A percentile compares a stretch with the other conserved stretches of the same genome.
Conservation (phyloP, 2,113 vertebrate genomes). For the Ptychochromis oligacanthus region DNA sequence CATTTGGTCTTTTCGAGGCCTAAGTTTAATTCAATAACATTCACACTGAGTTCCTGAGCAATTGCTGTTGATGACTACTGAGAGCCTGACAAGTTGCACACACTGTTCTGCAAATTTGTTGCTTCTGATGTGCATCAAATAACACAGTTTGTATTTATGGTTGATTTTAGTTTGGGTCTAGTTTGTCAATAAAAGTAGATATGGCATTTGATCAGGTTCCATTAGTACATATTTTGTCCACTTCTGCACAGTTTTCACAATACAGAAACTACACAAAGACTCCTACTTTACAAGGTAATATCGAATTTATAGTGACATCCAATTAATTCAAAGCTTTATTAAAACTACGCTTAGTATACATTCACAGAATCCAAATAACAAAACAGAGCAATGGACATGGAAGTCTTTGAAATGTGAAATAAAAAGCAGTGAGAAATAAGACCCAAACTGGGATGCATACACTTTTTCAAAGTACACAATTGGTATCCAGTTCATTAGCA, state of each 20-base stretch:
- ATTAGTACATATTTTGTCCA: neutral
- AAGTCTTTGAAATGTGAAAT: neutral
- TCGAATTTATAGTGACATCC: neutral
- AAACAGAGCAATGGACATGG: neutral
- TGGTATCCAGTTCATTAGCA: slow-evolving; percentile 1
- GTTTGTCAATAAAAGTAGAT: neutral
- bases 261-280: neutral
- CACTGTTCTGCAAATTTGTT: slow-evolving; percentile 29
- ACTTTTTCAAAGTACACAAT: neutral
- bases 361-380: neutral
- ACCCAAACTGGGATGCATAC: neutral
- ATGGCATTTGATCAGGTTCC: neutral
- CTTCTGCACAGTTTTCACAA: neutral
- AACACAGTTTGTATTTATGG: neutral
- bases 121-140: slow-evolving; percentile 3
- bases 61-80: slow-evolving; percentile 48
- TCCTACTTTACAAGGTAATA: neutral
- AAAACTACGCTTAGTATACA: neutral
- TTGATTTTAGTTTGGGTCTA: neutral
- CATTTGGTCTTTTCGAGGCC: slow-evolving; percentile 50
- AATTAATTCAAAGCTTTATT: slow-evolving; percentile 16
- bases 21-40: slow-evolving; percentile 51
- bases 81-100: slow-evolving; percentile 28
- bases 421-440: neutral
- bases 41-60: slow-evolving; percentile 35